Evolutionary conservation across 2,888 invertebrate genomes (phyloP), one percentile per base, ranked within the genome.

Genomic region (Caenorhabditis angaria): DNA sequence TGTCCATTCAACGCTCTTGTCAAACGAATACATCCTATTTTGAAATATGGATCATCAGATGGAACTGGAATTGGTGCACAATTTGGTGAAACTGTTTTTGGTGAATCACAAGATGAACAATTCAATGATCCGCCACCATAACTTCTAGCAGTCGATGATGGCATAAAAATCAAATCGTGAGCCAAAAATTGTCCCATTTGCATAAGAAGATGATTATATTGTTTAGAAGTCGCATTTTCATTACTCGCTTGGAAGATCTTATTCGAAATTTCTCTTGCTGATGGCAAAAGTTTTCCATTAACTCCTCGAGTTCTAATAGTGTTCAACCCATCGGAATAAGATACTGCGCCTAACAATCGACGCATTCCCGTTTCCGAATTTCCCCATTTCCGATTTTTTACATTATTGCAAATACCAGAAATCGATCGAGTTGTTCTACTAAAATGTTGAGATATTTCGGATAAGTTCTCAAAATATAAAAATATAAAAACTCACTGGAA

Each of bases 141-240:
- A n/a, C n/a, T n/a, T n/a, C n/a, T n/a, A n/a, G n/a, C n/a, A n/a
- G n/a, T n/a, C n/a, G 80, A 77, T 1, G 94, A 93, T 2, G 94
- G 95, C 1, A 95, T 94, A 91, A 94, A 92, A 0, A 95, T 94
- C 47, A 95, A 90, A 88, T 96, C 95, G 89, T 95, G 95, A 88
- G 95, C 95, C n/a, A 95, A 88, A 85, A 95, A 92, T 88, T 95
- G 95, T 0, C 94, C 95, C 85, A 92, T 95, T 89, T 95, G 95
- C 95, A 95, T 95, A 58, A 93, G 70, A 50, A 83, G 67, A 68
- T 83, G 82, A 56, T 80, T 78, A 18, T 41, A 41, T 41, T 12
- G 10, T 6, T 41, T 41, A 18, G 41, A 41, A 3, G 3, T 12
- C 2, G 41, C 18, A 18, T 41, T 18, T 12, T 14, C 2, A 14